These are phyloP conservation scores for Scophthalmus maximus DNA, from an alignment of 2,113 vertebrate genomes.

Conservation along the genomic window DNA sequence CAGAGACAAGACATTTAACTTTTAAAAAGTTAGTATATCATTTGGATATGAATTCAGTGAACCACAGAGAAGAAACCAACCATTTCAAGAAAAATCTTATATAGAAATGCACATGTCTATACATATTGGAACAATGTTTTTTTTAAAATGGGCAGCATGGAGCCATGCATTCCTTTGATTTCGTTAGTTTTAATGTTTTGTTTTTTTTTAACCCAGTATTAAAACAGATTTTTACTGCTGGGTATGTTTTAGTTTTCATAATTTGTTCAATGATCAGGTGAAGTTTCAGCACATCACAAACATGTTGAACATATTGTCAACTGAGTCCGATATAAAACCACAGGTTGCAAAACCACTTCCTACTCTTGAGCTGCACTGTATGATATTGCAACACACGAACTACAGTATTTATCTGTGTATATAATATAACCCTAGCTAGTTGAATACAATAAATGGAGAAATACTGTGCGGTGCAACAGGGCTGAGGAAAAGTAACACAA, in stretches of 20 bases:
- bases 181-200: no score
- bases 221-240: not conserved
- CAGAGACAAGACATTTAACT: not conserved
- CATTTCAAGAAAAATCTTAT: not conserved
- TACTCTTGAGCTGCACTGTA: conserved; percentile 73
- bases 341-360: conserved; percentile 85
- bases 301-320: conserved; percentile 53
- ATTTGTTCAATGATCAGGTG: not conserved
- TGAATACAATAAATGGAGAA: not conserved
- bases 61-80: not conserved
- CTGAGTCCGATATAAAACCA: conserved; percentile 83
- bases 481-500: not conserved
- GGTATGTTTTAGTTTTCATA: not conserved
- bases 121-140: not conserved
- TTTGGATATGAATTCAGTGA: conserved; percentile 26
- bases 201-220: no score
- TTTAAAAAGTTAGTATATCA: not conserved
- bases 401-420: not conserved
- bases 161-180: no score
- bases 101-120: not conserved
- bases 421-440: not conserved
- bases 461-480: not conserved
- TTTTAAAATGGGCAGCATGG: no score
- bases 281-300: conserved; percentile 39
- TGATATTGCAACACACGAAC: conserved; percentile 57